Base-by-base conservation (phyloP, 2,797 vertebrate genomes). In the Falco cherrug region DNA sequence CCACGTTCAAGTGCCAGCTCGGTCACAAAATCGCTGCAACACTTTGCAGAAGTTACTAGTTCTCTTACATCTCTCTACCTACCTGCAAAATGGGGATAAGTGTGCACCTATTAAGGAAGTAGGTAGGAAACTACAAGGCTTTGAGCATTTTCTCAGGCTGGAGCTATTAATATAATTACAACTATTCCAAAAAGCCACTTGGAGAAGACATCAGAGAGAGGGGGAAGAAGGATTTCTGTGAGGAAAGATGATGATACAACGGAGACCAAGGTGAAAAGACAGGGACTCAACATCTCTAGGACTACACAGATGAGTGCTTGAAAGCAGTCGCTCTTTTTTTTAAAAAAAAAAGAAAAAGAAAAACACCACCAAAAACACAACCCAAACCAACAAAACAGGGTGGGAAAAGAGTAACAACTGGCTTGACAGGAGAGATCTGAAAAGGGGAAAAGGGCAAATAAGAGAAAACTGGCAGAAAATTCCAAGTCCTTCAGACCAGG, bases 101-200 rank as follows among this genome's bases (percentile, higher is more conserved):
- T 53, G 80, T 64, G 71, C 83, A 89, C 29, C 75, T 87, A 92
- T 33, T 68, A 89, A 87, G 18, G 63, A 80, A 75, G 31, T 12
- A 26, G 83, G 56, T 25, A 89, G 56, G 48, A 97, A 96, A 68
- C 53, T 85, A 89, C 4, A 4, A 89, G 45, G 71, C 41, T 95
- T 91, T 56, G 50, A 64, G 56, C 37, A 80, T 89, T 93, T 95
- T 90, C 87, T 92, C 59, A 91, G 76, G 71, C 59, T 92, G 69
- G 61, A 96, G 68, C 57, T 89, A 96, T 8, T 67, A 51, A 53
- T 65, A 87, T 57, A 83, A 89, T 45, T 92, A 86, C 16, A 94
- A 93, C 67, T 94, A 77, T 50, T 94, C 31, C 73, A 76, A 89
- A 90, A 20, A 87, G 17, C n/a, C 41, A 64, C 61, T 68, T 35